Evolutionary conservation across 2,888 invertebrate genomes (phyloP), one percentile per base, ranked within the genome.

Genomic region (Neoitamus cyanurus): DNA sequence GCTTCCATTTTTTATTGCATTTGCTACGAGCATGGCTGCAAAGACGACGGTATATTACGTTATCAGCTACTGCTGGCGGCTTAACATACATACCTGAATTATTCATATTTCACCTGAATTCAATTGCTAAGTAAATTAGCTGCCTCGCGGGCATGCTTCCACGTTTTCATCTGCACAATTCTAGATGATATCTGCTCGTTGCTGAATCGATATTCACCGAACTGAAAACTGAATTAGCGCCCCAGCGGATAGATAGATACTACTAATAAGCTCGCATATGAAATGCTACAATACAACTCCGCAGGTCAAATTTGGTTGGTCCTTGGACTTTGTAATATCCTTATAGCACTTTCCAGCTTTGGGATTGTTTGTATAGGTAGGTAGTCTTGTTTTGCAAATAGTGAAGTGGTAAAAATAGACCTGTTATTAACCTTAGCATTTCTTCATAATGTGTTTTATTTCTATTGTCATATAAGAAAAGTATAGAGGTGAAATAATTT

Each of bases 71-170:
- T 25, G 15, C 48, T 20, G 13, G 4, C 31, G 15, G n/a, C 15
- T 31, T 31, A n/a, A n/a, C n/a, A n/a, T n/a, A n/a, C n/a, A n/a
- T n/a, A 78, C 15, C 48, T 78, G 78, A 58, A 78, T 78, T 78
- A 78, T 78, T 78, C 78, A 78, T 78, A 48, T 78, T 78, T 78
- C n/a, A 48, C n/a, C n/a, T 46, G 77, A 46, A 28, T 28, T 77
- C 78, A 30, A 78, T 78, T 34, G 48, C 78, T 48, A 42, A 78
- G 31, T 31, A 78, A 78, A 78, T 58, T 78, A 78, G 15, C 31
- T 9, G 15, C 25, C 34, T 48, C 28, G 28, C 15, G 78, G 48
- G 48, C 15, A 48, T 48, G 46, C 48, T 31, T 36, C 6, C 37
- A 13, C 77, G 13, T 25, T 77, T 28, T 25, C n/a, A n/a, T 34